Conservation (phyloP, 2,797 vertebrate species). For the Myotis pilosus region DNA sequence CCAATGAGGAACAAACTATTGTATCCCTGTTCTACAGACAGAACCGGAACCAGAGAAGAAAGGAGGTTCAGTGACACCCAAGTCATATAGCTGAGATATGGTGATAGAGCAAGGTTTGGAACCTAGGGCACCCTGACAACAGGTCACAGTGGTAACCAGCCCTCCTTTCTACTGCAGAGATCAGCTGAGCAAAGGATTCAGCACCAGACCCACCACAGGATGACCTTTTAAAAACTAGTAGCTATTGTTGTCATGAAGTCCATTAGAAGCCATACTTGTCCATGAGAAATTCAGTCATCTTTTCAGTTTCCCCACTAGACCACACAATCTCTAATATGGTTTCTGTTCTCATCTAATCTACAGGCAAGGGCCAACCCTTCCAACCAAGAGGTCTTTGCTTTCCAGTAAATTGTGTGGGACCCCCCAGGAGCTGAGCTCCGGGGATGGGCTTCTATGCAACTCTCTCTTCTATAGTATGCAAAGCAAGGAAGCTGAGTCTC, state of each 20-base stretch:
- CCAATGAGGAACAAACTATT: background rate
- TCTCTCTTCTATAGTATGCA: background rate
- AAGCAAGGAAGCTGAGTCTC: background rate
- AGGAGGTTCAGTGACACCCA: background rate
- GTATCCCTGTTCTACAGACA: background rate
- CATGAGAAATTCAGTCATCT: slow-evolving; percentile 34
- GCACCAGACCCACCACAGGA: background rate
- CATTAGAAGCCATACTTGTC: background rate
- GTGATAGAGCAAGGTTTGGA: background rate
- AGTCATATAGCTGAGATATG: background rate
- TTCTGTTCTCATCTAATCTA: background rate
- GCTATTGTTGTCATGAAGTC: background rate
- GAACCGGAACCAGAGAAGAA: background rate
- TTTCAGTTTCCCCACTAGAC: background rate
- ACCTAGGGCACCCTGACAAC: background rate
- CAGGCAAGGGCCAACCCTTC: background rate
- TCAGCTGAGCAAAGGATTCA: background rate
- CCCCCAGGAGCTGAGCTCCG: background rate
- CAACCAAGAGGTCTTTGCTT: background rate
- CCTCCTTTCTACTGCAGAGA: background rate
- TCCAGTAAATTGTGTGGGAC: background rate
- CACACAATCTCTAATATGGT: background rate
- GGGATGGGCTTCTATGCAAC: background rate
- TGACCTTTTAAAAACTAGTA: slow-evolving; percentile 5
- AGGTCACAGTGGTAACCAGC: no score